Percentiles rank a stretch among this genome's conserved stretches.
Conservation (phyloP, 1,140 invertebrate species). For the Diorhabda carinulata region DNA sequence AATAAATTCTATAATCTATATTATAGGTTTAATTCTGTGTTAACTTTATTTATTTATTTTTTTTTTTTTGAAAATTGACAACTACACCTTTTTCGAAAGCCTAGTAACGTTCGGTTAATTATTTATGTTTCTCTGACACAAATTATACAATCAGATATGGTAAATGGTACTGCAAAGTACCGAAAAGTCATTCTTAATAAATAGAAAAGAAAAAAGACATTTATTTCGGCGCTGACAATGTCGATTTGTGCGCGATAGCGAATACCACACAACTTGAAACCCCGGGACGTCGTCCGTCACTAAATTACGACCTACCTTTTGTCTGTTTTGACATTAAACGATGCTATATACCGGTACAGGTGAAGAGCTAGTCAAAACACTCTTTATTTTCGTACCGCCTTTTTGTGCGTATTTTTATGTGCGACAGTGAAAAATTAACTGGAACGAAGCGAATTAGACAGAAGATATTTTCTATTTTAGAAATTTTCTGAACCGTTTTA, state of each 20-base stretch:
- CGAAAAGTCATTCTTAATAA: conserved; percentile 22
- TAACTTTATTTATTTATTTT: no score
- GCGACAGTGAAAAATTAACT: background rate
- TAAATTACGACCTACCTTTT: conserved; percentile 15
- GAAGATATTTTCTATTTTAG: no score
- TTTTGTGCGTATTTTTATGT: conserved; percentile 16
- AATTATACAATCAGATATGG: background rate
- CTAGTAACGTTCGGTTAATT: no score
- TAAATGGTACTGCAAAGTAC: conserved; percentile 8
- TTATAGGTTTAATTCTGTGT: no score
- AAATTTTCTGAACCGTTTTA: no score
- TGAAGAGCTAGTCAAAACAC: conserved; percentile 30
- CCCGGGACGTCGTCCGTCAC: conserved; percentile 20
- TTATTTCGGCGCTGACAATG: conserved; percentile 33
- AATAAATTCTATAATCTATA: no score
- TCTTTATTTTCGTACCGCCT: conserved; percentile 18
- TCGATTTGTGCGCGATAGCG: conserved; percentile 26
- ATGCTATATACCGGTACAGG: conserved; percentile 30
- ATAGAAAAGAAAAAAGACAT: conserved; percentile 31
- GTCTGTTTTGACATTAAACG: conserved; percentile 30
- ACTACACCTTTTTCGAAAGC: no score
- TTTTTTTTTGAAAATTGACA: no score
- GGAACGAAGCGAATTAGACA: no score
- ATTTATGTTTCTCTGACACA: background rate
- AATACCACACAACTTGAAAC: conserved; percentile 32